Evolutionary conservation across 2,113 vertebrate species (phyloP).

Genomic region (Microcebus griseorufus): DNA sequence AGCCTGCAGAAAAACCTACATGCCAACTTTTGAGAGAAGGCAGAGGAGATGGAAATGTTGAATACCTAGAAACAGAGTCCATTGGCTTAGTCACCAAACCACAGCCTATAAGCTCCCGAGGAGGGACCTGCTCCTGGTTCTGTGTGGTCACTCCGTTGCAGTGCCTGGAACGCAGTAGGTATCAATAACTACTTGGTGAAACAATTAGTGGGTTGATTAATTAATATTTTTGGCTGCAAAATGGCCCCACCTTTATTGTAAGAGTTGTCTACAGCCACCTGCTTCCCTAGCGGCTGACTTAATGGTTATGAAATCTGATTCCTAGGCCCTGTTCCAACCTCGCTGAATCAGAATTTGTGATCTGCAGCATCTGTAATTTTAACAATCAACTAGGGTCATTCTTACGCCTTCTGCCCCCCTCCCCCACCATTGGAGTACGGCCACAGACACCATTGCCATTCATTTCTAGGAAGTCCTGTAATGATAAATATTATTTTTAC

Average conservation of each 20-base stretch:
- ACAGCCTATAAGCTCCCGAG: fast-evolving
- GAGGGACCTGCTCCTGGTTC: neutral
- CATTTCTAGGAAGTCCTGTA: fast-evolving
- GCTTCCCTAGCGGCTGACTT: neutral
- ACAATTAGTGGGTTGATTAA: fast-evolving
- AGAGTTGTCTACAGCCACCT: neutral
- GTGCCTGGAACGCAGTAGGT: fast-evolving
- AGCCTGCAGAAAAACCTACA: neutral
- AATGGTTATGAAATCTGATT: too few species aligned
- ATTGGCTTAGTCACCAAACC: fast-evolving
- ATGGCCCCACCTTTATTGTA: fast-evolving
- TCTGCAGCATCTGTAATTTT: neutral
- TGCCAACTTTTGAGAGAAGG: neutral
- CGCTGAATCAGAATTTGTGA: fast-evolving
- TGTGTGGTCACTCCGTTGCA: neutral
- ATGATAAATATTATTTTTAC: neutral
- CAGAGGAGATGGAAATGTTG: fast-evolving
- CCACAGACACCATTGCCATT: fast-evolving
- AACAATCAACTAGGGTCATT: neutral
- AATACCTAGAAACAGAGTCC: neutral
- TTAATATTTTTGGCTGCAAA: neutral
- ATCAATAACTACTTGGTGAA: fast-evolving
- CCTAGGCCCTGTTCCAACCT: too few species aligned
- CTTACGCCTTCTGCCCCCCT: too few species aligned
- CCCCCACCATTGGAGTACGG: fast-evolving